Evolutionary conservation across 2,888 invertebrate genomes (phyloP), one percentile per base, ranked within the genome.

Genomic region (Hydraecia micacea): DNA sequence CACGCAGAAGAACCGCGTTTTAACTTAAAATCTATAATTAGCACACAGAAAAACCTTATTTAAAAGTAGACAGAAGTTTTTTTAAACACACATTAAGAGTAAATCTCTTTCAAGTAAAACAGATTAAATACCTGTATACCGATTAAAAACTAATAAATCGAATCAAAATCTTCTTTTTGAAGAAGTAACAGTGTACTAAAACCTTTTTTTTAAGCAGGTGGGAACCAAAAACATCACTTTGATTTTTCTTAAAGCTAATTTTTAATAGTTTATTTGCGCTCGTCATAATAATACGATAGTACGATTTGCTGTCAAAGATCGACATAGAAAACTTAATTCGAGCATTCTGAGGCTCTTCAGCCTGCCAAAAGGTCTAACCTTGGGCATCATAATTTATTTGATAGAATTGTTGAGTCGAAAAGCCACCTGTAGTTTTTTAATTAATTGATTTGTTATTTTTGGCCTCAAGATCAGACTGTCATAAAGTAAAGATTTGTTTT

Each of bases 161-260:
- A 67, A 67, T 52, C 39, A 4, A 52, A 58, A 46, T 39, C 60
- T 58, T 66, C 65, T 67, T 79, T 67, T 49, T 55, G 25, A 72
- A 78, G 72, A 60, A 58, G 63, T 21, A 73, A 73, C 25, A n/a
- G 62, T 63, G n/a, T 32, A 71, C 4, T 18, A 58, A 73, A 32
- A n/a, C 9, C 9, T 32, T n/a, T 75, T 62, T 73, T 67, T 46
- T 5, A 79, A 73, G 25, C 15, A 52, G 62, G 25, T 62, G 60
- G 60, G 67, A 62, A 79, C 39, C 52, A 42, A 79, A 63, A 73
- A 25, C 32, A 79, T 67, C 73, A 67, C 67, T 73, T 49, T 0
- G 13, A 9, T 77, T 58, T 73, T 62, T 42, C 60, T 62, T 79
- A 62, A 62, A 46, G 11, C 42, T 62, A 46, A 36, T 68, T 68